Base-by-base conservation (phyloP, 2,113 vertebrate genomes). In the Saccopteryx leptura region DNA sequence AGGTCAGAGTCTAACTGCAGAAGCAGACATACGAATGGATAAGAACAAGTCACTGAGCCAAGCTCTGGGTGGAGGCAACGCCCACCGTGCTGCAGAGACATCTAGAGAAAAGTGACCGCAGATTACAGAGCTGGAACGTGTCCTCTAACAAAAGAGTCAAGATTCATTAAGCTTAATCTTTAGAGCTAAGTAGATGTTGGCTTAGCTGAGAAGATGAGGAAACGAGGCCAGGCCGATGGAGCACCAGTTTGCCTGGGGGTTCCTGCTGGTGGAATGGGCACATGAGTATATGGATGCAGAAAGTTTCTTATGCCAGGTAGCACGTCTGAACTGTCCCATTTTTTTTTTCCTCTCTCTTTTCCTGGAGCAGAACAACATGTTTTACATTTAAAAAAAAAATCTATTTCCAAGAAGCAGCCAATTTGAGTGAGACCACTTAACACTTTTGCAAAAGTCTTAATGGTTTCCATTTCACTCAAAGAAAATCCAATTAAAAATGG, bases 161-260 rank as follows among this genome's bases (percentile, higher is more conserved):
- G 18, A 69, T 56, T 61, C 24, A 18, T 0, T 79, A 46, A 54
- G 46, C 15, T 50, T 9, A 48, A 31, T 11, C 10, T n/a, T 74
- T 18, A 71, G 68, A 58, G 5, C 48, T 50, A 23, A 4, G 5
- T 7, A 81, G 14, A 31, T 12, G 1, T 0, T 50, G n/a, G 1
- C 21, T 93, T 79, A 68, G 2, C 48, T 60, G 4, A 88, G 60
- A 54, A 60, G 46, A 78, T 31, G 4, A 7, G 54, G 13, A 89
- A 76, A 12, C 1, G 68, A 56, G 33, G 60, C 5, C 11, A 28
- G 13, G 39, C 0, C 9, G 39, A 50, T 1, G 2, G 10, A 72
- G 0, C 0, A 24, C 1, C 2, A 10, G 7, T 17, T 71, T 81
- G 4, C 23, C 7, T 18, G 1, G 3, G 7, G 1, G 1, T 15